Evolutionary conservation across 1,140 invertebrate species (phyloP), one percentile per base, ranked within the genome.

Genomic region (Contarinia nasturtii): DNA sequence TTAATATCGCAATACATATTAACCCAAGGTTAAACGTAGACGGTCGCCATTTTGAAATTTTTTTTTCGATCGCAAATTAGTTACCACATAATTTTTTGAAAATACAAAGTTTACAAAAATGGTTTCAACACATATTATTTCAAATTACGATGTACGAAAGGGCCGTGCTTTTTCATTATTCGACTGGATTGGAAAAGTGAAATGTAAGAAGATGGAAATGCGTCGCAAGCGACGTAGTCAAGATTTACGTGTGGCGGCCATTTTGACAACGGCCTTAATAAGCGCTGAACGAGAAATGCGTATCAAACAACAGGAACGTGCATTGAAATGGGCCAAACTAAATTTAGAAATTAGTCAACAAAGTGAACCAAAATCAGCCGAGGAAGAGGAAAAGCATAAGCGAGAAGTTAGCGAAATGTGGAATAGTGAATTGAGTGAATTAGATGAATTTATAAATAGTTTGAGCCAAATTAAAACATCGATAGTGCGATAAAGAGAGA

Each of bases 101-200:
- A 27, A 27, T 5, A 27, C 37, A 12, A 3, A 40, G 7, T 40
- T 14, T 4, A 40, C 12, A 7, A 40, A 15, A n/a, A 40, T 40
- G 37, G 37, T 40, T 40, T n/a, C 41, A 21, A 18, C 41, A 18
- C 10, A 43, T 7, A 43, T 43, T 20, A 43, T 43, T 21, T 43
- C 41, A 12, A 43, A 43, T 43, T 43, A 20, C 18, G 14, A n/a
- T n/a, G 18, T 18, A 43, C n/a, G 15, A 18, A 18, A 19, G n/a
- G 11, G 11, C n/a, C n/a, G 18, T 21, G 18, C 11, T 20, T 11
- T 21, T 18, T 18, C 41, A 17, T 43, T 63, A 43, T 54, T 52
- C 11, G 59, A 61, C 48, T 63, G 61, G 61, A 61, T 63, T 22
- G 56, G 53, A 40, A 61, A 61, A 54, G 57, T 63, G 41, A 61